A percentile compares a stretch with the other conserved stretches of the same genome.
These are phyloP conservation scores for Aplodontia rufa DNA, from an alignment of 2,113 vertebrate species.

Conservation along the genomic window DNA sequence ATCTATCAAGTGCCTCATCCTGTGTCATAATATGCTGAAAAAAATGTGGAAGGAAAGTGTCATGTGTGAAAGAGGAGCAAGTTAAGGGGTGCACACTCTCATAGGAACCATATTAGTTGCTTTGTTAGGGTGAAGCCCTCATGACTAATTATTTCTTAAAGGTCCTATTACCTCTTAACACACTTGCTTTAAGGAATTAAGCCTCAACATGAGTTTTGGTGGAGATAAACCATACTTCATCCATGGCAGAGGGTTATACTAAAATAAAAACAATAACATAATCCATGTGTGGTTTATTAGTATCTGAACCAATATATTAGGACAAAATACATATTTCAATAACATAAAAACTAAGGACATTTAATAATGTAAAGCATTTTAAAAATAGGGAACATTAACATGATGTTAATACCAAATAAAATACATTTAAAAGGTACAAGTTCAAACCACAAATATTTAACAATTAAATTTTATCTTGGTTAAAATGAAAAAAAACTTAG, in stretches of 20 bases:
- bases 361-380: constrained; percentile 26
- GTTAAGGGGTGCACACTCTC: background rate
- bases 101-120: background rate
- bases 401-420: background rate
- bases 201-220: background rate
- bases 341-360: constrained; percentile 14
- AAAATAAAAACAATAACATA: constrained; percentile 20
- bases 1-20: background rate
- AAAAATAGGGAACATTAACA: background rate
- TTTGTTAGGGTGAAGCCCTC: background rate
- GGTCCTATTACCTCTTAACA: background rate
- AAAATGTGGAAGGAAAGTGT: background rate
- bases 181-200: background rate
- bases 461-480: background rate
- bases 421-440: background rate
- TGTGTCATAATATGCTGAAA: background rate
- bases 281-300: background rate
- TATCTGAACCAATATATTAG: background rate
- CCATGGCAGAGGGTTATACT: background rate
- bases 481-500: constrained; percentile 42
- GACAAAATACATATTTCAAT: constrained; percentile 19
- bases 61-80: background rate
- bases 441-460: constrained; percentile 38
- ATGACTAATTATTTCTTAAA: background rate
- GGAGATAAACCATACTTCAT: background rate